Base-by-base conservation (phyloP, 2,888 invertebrate genomes). In the Tipula helvola region DNA sequence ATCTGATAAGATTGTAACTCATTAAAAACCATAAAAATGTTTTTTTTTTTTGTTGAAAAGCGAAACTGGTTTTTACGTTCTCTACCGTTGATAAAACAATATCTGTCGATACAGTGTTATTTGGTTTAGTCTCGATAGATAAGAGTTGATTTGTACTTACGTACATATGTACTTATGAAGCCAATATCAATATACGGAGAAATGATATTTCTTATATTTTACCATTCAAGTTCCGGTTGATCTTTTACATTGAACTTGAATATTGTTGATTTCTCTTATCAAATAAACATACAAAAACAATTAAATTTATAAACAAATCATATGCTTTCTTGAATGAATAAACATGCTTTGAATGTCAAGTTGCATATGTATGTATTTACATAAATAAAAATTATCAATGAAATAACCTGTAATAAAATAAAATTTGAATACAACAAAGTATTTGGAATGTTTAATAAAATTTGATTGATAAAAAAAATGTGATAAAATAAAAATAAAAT, bases 201-300 rank as follows among this genome's bases (percentile, higher is more conserved):
- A 39, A 7, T 39, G 39, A 39, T 39, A 39, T 39, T 39, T 39
- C 39, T 10, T 36, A 83, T 12, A 83, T 36, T 83, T 57, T 57
- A 57, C 16, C 7, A 39, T 5, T 1, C 16, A 41, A 84, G 84
- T 84, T 84, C 84, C 84, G 84, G 84, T 84, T 84, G 84, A 84
- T 84, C 84, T 84, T 83, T 84, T 84, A 28, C 71, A 3, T 12
- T 84, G 84, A 84, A 84, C 84, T 84, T 84, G 84, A 84, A 84
- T 39, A 16, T n/a, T 84, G 41, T 84, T 84, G 71, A 71, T 84
- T 84, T 84, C 84, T 84, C 84, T 84, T 41, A 84, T 41, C 36
- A 84, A 84, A 84, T 84, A 84, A 44, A 44, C 3, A 44, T 12
- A 44, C 52, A n/a, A n/a, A 52, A n/a, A 52, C 39, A 39, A 7